These are phyloP conservation scores for Stenoptilia bipunctidactyla DNA, from an alignment of 2,888 invertebrate genomes.

Conservation along the genomic window DNA sequence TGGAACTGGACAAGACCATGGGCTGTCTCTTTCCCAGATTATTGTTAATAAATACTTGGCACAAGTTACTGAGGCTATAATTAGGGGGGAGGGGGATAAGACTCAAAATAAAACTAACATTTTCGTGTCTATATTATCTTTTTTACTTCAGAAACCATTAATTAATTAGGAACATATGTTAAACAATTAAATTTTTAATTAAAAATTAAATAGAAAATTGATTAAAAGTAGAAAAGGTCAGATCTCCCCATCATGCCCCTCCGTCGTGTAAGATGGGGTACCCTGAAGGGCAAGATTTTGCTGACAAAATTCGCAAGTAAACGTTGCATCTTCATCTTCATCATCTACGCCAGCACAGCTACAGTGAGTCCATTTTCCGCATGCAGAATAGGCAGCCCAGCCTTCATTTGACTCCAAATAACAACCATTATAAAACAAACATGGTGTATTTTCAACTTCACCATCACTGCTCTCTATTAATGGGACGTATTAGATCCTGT, in stretches of 20 bases:
- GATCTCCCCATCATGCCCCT: conserved; percentile 13
- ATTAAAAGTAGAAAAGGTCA: conserved; percentile 9
- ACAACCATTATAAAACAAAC: conserved; percentile 9
- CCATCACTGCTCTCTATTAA: conserved; percentile 12
- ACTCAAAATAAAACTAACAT: too few species aligned
- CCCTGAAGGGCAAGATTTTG: conserved; percentile 2
- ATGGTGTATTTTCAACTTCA: conserved; percentile 9
- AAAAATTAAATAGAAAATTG: conserved; percentile 8
- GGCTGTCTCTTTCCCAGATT: too few species aligned
- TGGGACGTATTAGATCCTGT: conserved; percentile 4
- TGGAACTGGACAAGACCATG: too few species aligned
- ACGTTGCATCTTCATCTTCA: conserved; percentile 13
- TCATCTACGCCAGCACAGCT: conserved; percentile 12
- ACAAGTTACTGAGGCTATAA: too few species aligned
- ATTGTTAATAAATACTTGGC: too few species aligned
- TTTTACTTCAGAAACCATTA: conserved; percentile 10
- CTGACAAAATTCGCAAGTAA: conserved; percentile 13
- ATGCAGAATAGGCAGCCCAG: conserved; percentile 14
- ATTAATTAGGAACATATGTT: conserved; percentile 8
- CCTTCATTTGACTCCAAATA: conserved; percentile 16
- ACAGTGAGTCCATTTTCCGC: conserved; percentile 13
- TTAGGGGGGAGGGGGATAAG: too few species aligned
- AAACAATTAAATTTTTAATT: too few species aligned
- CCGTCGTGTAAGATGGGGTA: conserved; percentile 9
- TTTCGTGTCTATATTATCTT: conserved; percentile 8